These are phyloP conservation scores for Oncorhynchus nerka DNA, from an alignment of 2,113 vertebrate species.

Conservation along the genomic window DNA sequence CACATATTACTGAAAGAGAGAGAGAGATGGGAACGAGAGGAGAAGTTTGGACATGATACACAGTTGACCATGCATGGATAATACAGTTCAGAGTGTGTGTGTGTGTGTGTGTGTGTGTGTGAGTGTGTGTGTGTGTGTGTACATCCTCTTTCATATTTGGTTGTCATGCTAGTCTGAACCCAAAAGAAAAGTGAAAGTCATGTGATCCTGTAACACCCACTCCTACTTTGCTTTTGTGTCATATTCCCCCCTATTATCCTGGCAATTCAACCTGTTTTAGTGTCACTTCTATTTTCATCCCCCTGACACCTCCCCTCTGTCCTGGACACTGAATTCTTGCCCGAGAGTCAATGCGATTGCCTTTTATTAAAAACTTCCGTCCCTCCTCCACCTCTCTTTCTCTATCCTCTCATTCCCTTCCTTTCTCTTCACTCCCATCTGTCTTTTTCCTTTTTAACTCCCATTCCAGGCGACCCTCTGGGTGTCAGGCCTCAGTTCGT, in stretches of 20 bases:
- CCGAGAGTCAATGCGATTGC: constrained; percentile 1
- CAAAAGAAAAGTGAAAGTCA: constrained; percentile 52
- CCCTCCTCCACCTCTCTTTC: not conserved
- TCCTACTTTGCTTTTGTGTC: constrained; percentile 45
- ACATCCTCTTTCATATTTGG: constrained; percentile 18
- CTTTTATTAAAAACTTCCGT: not conserved
- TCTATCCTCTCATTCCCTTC: not conserved
- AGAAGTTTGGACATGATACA: too few species aligned
- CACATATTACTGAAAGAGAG: constrained; percentile 47
- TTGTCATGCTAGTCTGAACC: constrained; percentile 44
- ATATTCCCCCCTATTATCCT: constrained; percentile 37
- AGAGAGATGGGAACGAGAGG: constrained; percentile 24
- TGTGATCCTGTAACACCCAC: constrained; percentile 54
- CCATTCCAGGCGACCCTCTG: constrained; percentile 51
- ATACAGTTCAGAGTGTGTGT: not conserved
- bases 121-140: not conserved
- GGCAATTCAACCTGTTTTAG: constrained; percentile 35
- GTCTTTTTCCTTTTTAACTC: constrained; percentile 33
- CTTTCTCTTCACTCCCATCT: constrained; percentile 42
- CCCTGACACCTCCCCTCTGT: not conserved
- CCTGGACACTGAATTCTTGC: constrained; percentile 55
- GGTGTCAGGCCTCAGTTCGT: constrained; percentile 59
- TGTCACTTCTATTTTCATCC: not conserved
- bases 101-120: not conserved
- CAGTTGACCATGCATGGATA: too few species aligned